Evolutionary conservation across 2,113 vertebrate genomes (phyloP), one percentile per base, ranked within the genome.

Genomic region (Zosterops pallidus): DNA sequence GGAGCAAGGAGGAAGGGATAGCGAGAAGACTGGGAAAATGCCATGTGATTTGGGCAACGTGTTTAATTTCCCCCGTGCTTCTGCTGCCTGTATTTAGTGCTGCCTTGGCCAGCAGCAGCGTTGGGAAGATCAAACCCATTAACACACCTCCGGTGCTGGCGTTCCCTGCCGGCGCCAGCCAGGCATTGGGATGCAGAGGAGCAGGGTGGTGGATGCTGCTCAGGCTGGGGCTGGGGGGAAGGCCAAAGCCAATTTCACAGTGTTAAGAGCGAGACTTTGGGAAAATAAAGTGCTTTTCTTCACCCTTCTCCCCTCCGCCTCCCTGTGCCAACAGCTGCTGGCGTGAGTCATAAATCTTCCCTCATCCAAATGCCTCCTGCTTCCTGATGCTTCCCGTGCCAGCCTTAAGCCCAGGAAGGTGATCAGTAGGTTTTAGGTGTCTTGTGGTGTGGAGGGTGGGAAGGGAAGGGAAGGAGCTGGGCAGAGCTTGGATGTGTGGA

Each of bases 291-390:
- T 2, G 0, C 12, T 91, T 90, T 87, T 64, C 47, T 84, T 89
- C 49, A 69, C 59, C 83, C 21, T 8, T 92, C 26, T 92, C 90
- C 80, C 55, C 31, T 86, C 74, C 2, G 0, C 59, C 74, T 84
- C 59, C 31, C 46, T 0, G 4, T 93, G 90, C 92, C 90, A 94
- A 26, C 88, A 93, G 88, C 94, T 91, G 90, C 82, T 75, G 69
- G n/a, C 6, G 3, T 83, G 86, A 95, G 86, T 88, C 91, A 90
- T 83, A 80, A 76, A 83, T 92, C 87, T 72, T 83, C 71, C 25
- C 64, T 83, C 31, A 55, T 74, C 90, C 55, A 70, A 77, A 46
- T 41, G 74, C 64, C 37, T 80, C 19, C 71, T 5, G 35, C 55
- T 94, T 90, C 68, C 63, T 8, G 2, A 17, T 35, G 24, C 25